Evolutionary conservation across 2,888 invertebrate species (phyloP), one percentile per base, ranked within the genome.

Genomic region (Sarcophaga caerulescens): DNA sequence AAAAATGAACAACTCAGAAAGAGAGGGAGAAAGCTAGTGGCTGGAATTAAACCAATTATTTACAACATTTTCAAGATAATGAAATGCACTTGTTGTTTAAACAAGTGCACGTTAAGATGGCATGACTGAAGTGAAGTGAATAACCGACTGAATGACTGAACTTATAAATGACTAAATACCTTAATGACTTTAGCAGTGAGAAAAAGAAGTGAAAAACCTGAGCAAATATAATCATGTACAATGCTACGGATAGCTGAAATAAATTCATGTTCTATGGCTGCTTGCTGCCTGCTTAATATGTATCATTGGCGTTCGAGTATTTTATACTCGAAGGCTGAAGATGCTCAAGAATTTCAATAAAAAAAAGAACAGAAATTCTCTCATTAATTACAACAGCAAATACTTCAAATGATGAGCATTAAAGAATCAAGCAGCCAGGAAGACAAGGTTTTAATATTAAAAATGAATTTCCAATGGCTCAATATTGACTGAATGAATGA

Each of bases 1-100:
- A 47, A 47, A 47, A 11, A 47, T 14, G 14, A 52, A 17, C 35
- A 17, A 52, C 19, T 44, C 11, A 35, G 8, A 44, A 25, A 12
- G 11, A 57, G 57, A 73, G 35, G 10, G 10, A 10, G 35, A 10
- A 2, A 35, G 35, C 8, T 8, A 35, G 2, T 10, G 10, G 35
- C 10, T 10, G 35, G 8, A 81, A 81, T 75, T 52, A 57, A 62
- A 75, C 8, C 68, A 68, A 69, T 75, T 69, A 68, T 69, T 75
- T 81, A 57, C 74, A 75, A 44, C 69, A 69, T 52, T 35, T 68
- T 81, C 52, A 8, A 75, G 81, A 57, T 81, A 81, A 81, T 74
- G 74, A 66, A 81, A 62, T 75, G 75, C 75, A 75, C 75, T 75
- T 81, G 52, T 57, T 11, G 21, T 63, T 12, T 47, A 14, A 60